Evolutionary conservation across 2,888 invertebrate species (phyloP), one percentile per base, ranked within the genome.

Genomic region (Monochamus alternatus): DNA sequence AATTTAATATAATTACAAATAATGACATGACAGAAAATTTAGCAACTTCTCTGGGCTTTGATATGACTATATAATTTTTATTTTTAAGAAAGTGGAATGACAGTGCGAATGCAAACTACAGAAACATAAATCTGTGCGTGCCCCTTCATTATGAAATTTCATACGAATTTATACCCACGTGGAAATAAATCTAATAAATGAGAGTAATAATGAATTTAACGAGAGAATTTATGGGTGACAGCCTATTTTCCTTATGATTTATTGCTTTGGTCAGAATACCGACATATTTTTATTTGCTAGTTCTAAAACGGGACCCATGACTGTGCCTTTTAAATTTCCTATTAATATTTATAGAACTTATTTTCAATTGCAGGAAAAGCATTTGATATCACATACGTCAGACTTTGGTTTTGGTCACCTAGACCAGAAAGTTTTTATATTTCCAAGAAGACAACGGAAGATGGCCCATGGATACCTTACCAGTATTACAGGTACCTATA

Each of bases 381-480:
- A 0, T 99, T 96, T 88, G 99, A 99, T 87, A 98, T 99, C 80
- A 99, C 98, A 0, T 99, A 99, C 89, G 95, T 99, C 38, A 92
- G 97, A 71, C 91, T 99, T 73, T 94, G 97, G 85, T 99, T 98
- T 90, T 95, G 97, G 85, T 98, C 98, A 0, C 97, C 98, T 0
- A 92, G 99, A 74, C 99, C 99, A 0, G 98, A 99, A 88, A 98
- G 98, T 88, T 99, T 99, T 90, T 96, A 97, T 38, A 95, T 99
- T 83, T 98, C 95, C 90, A 98, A 98, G 88, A 93, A 97, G 82
- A 92, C 92, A 58, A 92, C 91, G 76, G 95, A 94, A 87, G 93
- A 93, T 86, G 95, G 96, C 14, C 91, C 92, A 14, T 97, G 97
- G 97, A 92, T 94, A 76, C 96, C 97, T 0, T 97, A 95, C 88